Evolutionary conservation across 2,888 invertebrate species (phyloP).

Genomic region (Agriotes lineatus): DNA sequence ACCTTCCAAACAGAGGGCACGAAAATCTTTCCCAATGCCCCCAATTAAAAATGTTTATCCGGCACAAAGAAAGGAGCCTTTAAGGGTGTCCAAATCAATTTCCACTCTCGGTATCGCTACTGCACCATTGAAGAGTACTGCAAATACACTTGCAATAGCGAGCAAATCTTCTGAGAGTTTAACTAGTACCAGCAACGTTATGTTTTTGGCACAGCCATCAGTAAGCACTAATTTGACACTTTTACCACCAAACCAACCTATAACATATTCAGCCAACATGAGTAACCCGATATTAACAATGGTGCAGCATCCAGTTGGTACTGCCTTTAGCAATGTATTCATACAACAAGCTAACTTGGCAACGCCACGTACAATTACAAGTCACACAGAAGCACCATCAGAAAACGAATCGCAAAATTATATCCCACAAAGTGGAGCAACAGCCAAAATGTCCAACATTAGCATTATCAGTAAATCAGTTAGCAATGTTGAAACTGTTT

Average conservation of each 20-base stretch:
- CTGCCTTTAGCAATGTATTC: constrained; percentile 10
- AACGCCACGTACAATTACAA: constrained; percentile 35
- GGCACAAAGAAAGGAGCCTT: constrained; percentile 26
- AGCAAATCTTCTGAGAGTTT: constrained; percentile 13
- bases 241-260: constrained; percentile 54
- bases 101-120: constrained; percentile 4
- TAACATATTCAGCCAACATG: constrained; percentile 49
- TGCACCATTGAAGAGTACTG: not conserved
- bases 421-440: constrained; percentile 53
- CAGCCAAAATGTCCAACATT: constrained; percentile 20
- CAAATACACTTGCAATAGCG: not conserved
- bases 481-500: not conserved
- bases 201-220: constrained; percentile 45
- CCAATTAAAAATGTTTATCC: constrained; percentile 33
- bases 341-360: constrained; percentile 46
- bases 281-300: constrained; percentile 53
- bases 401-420: constrained; percentile 57
- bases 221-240: constrained; percentile 43
- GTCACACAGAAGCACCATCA: not conserved
- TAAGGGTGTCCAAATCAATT: constrained; percentile 15
- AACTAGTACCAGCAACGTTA: not conserved
- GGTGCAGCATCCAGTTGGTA: constrained; percentile 47
- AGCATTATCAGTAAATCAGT: constrained; percentile 15
- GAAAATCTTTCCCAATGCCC: constrained; percentile 59
- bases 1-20: constrained; percentile 58